Conservation (phyloP, 2,888 invertebrate species). For the Tenthredo scrophulariae region DNA sequence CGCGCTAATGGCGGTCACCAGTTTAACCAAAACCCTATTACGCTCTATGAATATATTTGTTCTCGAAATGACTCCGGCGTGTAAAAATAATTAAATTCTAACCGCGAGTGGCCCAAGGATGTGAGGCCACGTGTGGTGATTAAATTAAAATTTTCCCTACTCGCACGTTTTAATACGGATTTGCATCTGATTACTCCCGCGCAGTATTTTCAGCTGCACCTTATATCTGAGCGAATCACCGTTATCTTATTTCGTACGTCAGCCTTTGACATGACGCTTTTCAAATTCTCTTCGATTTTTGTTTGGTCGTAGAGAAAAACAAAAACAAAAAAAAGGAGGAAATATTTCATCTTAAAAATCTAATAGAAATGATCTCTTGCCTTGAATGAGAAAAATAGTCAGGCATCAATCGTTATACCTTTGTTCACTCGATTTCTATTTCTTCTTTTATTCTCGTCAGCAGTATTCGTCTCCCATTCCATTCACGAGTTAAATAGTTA, state of each 20-base stretch:
- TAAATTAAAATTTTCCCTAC: slow-evolving; percentile 40
- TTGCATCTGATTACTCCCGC: slow-evolving; percentile 39
- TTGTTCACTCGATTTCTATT: background rate
- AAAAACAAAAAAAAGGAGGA: too few relatives aligned
- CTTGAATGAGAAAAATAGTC: background rate
- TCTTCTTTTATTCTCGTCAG: background rate
- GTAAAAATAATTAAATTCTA: slow-evolving; percentile 53
- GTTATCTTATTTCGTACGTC: background rate
- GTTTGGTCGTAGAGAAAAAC: background rate
- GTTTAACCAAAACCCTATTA: slow-evolving; percentile 46
- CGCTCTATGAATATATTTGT: slow-evolving; percentile 54
- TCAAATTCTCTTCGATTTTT: background rate
- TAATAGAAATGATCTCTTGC: background rate
- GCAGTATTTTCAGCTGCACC: background rate
- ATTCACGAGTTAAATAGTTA: slow-evolving; percentile 20
- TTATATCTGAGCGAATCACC: background rate
- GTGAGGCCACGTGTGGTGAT: slow-evolving; percentile 40
- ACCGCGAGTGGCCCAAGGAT: slow-evolving; percentile 16
- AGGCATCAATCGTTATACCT: background rate
- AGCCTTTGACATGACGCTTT: background rate
- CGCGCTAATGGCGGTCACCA: slow-evolving; percentile 21
- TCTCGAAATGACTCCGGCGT: slow-evolving; percentile 47
- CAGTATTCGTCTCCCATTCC: slow-evolving; percentile 16
- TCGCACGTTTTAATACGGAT: slow-evolving; percentile 34
- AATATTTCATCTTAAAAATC: background rate